Percentiles rank a stretch among this genome's conserved stretches.
phyloP scores from a whole-genome alignment of 1,140 invertebrate genomes.

The Aradophagus sp. region DNA sequence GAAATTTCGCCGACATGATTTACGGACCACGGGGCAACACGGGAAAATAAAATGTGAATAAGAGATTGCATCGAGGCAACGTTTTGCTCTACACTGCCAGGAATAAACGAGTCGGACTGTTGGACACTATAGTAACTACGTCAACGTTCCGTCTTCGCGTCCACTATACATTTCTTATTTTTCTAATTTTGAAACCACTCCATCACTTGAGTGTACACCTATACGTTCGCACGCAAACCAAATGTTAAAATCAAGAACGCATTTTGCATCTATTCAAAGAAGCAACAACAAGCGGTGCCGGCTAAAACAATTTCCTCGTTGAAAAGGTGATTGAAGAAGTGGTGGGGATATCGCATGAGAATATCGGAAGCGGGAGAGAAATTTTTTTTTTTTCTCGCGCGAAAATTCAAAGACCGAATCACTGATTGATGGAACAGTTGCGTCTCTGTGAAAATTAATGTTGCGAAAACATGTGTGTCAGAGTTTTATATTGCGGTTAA shows the following conservation, averaged over 20 bases:
- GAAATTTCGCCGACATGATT: conserved; percentile 20
- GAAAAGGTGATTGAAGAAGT: not conserved
- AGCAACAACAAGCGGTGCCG: not conserved
- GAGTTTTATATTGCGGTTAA: conserved; percentile 6
- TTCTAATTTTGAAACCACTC: conserved; percentile 29
- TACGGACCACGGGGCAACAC: conserved; percentile 7
- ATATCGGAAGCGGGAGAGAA: no score
- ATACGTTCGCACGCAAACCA: not conserved
- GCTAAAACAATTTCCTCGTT: not conserved
- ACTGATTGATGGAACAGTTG: not conserved
- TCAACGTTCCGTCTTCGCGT: conserved; percentile 61
- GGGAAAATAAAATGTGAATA: conserved; percentile 40
- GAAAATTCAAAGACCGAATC: no score
- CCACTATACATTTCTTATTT: conserved; percentile 33
- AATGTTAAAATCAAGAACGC: not conserved
- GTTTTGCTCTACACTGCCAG: conserved; percentile 69
- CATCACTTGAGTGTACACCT: conserved; percentile 4
- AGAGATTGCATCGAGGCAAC: conserved; percentile 63
- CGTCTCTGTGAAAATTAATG: not conserved
- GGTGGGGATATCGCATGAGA: not conserved
- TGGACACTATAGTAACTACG: conserved; percentile 58
- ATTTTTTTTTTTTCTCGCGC: no score
- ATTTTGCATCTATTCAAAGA: no score
- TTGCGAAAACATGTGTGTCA: conserved; percentile 4
- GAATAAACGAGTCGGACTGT: conserved; percentile 68